Percentiles rank a stretch among this genome's conserved stretches.
Conservation (phyloP, 2,888 invertebrate species). For the Phaedon cochleariae region DNA sequence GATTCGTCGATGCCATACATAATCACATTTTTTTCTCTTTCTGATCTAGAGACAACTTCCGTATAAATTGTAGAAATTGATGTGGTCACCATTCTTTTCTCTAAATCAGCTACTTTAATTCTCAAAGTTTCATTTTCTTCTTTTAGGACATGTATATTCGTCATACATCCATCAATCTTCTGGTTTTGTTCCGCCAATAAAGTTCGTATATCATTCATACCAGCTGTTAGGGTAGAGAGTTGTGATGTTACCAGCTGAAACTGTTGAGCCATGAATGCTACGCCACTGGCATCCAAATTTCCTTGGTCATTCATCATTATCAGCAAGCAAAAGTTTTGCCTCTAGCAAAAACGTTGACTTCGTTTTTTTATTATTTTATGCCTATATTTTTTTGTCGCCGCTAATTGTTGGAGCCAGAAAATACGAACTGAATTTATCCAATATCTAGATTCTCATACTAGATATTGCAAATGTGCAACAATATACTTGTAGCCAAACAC, state of each 20-base stretch:
- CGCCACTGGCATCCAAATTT: too few species aligned
- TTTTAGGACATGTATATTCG: neutral
- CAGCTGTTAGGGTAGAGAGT: neutral
- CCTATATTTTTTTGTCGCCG: neutral
- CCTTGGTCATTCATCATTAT: too few species aligned
- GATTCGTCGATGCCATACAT: slow-evolving; percentile 1
- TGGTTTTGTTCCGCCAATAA: neutral
- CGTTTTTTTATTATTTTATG: slow-evolving; percentile 4
- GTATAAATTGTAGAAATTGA: neutral
- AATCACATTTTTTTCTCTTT: neutral
- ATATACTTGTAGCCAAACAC: neutral
- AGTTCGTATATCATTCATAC: slow-evolving; percentile 1
- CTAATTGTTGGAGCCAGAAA: neutral
- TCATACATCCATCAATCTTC: neutral
- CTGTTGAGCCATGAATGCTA: too few species aligned
- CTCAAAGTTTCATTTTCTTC: neutral
- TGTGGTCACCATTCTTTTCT: neutral
- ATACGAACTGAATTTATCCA: slow-evolving; percentile 1
- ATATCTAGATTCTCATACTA: slow-evolving; percentile 7
- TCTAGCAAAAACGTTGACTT: neutral
- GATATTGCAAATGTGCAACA: neutral
- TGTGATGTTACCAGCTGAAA: neutral
- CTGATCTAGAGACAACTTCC: neutral
- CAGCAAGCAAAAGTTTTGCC: neutral
- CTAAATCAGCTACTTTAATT: neutral